Conservation (phyloP, 1,140 invertebrate genomes). For the Ruditapes philippinarum region DNA sequence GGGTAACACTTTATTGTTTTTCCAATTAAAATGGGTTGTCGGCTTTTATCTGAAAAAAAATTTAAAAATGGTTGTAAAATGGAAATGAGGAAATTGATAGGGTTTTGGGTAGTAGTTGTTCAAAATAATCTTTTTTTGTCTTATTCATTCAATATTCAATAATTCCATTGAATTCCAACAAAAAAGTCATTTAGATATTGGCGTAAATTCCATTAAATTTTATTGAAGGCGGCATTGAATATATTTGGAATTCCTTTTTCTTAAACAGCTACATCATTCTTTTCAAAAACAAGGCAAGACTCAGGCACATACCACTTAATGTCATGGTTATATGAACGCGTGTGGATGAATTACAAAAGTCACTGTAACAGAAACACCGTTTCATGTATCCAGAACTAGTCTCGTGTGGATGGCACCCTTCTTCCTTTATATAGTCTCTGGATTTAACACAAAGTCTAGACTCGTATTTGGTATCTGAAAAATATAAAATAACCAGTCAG, state of each 20-base stretch:
- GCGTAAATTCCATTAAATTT: no score
- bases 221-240: no score
- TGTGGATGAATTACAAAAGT: constrained; percentile 33
- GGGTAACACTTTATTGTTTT: not conserved
- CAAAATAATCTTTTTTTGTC: no score
- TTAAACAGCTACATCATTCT: not conserved
- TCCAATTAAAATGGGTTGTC: not conserved
- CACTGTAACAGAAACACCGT: constrained; percentile 54
- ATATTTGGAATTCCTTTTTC: no score
- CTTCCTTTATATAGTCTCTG: constrained; percentile 6
- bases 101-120: no score
- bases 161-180: no score
- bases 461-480: constrained; percentile 48
- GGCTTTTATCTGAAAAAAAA: not conserved
- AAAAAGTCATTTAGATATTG: no score
- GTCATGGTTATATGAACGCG: not conserved
- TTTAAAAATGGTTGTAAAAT: no score
- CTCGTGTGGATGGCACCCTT: constrained; percentile 27
- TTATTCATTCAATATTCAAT: no score
- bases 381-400: constrained; percentile 54
- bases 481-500: not conserved
- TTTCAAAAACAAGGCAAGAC: not conserved
- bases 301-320: not conserved
- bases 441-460: constrained; percentile 35
- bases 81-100: no score